Evolutionary conservation across 2,888 invertebrate species (phyloP).

Genomic region (Ormyrus pomaceus): DNA sequence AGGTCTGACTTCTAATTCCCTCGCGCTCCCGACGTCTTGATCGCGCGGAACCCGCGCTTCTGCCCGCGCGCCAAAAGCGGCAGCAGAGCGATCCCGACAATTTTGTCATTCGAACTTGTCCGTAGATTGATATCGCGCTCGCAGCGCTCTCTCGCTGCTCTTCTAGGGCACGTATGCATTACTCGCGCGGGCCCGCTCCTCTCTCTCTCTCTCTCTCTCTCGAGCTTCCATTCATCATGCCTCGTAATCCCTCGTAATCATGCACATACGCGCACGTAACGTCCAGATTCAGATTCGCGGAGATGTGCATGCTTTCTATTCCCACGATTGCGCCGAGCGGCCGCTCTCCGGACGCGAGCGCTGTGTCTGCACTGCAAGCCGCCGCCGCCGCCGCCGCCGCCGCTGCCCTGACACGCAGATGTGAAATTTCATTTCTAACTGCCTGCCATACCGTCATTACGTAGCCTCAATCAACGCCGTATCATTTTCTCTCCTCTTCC

Average conservation of each 20-base stretch:
- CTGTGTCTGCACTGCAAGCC: not conserved
- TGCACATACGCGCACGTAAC: constrained; percentile 38
- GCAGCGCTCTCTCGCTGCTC: not conserved
- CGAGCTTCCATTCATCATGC: constrained; percentile 33
- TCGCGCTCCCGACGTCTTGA: too few relatives aligned
- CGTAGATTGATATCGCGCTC: constrained; percentile 1
- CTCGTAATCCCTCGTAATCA: constrained; percentile 44
- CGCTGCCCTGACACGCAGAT: constrained; percentile 61
- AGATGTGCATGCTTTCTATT: constrained; percentile 66
- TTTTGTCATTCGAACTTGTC: not conserved
- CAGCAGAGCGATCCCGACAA: too few relatives aligned
- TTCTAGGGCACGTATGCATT: too few relatives aligned
- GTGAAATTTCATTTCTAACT: constrained; percentile 67
- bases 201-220: not conserved
- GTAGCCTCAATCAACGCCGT: constrained; percentile 63
- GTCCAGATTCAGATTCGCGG: constrained; percentile 58
- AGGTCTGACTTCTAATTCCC: too few relatives aligned
- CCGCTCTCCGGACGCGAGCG: constrained; percentile 6
- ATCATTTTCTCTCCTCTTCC: constrained; percentile 63
- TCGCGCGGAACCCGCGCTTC: too few relatives aligned
- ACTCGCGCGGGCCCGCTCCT: not conserved
- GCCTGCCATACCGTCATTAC: constrained; percentile 64
- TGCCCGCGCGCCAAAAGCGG: too few relatives aligned
- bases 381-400: constrained; percentile 19
- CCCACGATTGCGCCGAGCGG: constrained; percentile 64